These are phyloP conservation scores for Perizoma flavofasciatum DNA, from an alignment of 2,888 invertebrate species.

Conservation along the genomic window DNA sequence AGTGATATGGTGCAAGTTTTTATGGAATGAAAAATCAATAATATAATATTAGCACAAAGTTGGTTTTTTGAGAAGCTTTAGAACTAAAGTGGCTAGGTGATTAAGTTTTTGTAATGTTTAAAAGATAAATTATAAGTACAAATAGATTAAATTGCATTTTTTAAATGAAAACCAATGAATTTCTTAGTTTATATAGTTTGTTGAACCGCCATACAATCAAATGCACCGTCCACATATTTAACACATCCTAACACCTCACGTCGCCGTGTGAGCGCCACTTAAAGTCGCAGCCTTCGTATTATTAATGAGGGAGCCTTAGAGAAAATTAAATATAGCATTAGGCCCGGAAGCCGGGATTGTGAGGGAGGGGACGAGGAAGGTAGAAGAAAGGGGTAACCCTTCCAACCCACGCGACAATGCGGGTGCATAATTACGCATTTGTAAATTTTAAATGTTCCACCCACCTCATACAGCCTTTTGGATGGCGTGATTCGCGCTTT, in stretches of 20 bases:
- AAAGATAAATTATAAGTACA: too few relatives aligned
- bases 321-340: slow-evolving; percentile 85
- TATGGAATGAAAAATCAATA: too few relatives aligned
- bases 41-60: too few relatives aligned
- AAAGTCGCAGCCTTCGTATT: slow-evolving; percentile 82
- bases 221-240: slow-evolving; percentile 46
- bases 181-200: too few relatives aligned
- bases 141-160: too few relatives aligned
- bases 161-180: too few relatives aligned
- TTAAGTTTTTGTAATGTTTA: too few relatives aligned
- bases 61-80: too few relatives aligned
- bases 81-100: too few relatives aligned
- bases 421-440: slow-evolving; percentile 84
- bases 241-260: slow-evolving; percentile 61
- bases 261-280: slow-evolving; percentile 81
- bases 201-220: slow-evolving; percentile 5
- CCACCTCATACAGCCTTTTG: slow-evolving; percentile 80
- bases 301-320: slow-evolving; percentile 84
- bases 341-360: slow-evolving; percentile 78
- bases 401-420: slow-evolving; percentile 78
- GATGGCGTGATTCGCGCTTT: slow-evolving; percentile 80
- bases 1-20: background rate
- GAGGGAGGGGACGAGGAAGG: slow-evolving; percentile 53
- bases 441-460: slow-evolving; percentile 83
- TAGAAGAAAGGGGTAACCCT: slow-evolving; percentile 61